Evolutionary conservation across 2,888 invertebrate species (phyloP), one percentile per base, ranked within the genome.

Genomic region (Leptinotarsa tumamoca): DNA sequence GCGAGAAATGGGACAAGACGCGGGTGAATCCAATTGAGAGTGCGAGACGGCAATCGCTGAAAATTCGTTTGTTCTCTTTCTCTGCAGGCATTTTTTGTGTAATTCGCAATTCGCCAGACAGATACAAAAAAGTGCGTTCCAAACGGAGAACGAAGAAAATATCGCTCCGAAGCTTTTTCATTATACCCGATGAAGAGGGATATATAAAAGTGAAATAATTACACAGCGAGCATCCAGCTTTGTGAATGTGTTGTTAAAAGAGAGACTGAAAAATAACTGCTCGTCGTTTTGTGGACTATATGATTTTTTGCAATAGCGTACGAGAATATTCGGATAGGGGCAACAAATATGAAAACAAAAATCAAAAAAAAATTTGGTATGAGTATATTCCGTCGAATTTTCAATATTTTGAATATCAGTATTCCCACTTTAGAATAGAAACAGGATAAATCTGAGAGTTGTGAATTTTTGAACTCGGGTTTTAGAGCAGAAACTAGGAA

Each of bases 1-100:
- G 58, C 58, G 23, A 58, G 58, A 58, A 58, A 58, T 58, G 58
- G 58, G 15, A 13, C 21, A 23, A 58, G 23, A 58, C 23, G 23
- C 58, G 58, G 23, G 23, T 58, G 21, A 23, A 58, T 58, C 23
- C 58, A 58, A 58, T 58, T 23, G 21, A n/a, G 14, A 58, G 18
- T 58, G 58, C 54, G 54, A n/a, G 54, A 54, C 54, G 54, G 18
- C 54, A 54, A 54, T 18, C 54, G 54, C 18, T 18, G 54, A 54
- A 54, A 54, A 18, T 54, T 54, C 23, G 58, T 58, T 63, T 43
- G 63, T 63, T 63, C 15, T 61, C 63, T n/a, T 18, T 63, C 33
- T 43, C 43, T 63, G 63, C 63, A n/a, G 43, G 58, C 63, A 63
- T 63, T 63, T 63, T 63, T 63, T 43, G 27, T 33, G 43, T 43